A percentile compares a stretch with the other conserved stretches of the same genome.
phyloP scores from a whole-genome alignment of 2,113 vertebrate genomes.

The Actinemys pallida region DNA sequence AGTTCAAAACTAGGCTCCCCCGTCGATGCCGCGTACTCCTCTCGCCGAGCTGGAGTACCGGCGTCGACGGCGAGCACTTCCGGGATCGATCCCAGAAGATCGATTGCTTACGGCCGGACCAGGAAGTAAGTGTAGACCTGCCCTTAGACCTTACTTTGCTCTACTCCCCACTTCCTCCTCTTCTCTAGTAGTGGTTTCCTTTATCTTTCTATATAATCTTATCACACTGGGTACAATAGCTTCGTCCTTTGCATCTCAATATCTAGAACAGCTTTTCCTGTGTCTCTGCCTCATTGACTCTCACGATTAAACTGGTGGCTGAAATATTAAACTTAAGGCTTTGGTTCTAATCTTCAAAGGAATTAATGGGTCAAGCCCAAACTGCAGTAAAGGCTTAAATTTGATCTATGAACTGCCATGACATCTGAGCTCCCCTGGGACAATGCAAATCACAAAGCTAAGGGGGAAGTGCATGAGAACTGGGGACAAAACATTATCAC shows the following conservation, averaged over 20 bases:
- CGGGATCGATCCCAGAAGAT: no score
- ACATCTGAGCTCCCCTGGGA: slow-evolving; percentile 64
- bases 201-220: background rate
- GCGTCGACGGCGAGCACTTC: no score
- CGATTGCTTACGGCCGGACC: no score
- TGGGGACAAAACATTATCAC: slow-evolving; percentile 3
- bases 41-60: no score
- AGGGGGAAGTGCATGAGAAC: slow-evolving; percentile 19
- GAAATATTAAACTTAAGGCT: slow-evolving; percentile 65
- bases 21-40: no score
- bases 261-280: background rate
- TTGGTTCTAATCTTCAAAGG: slow-evolving; percentile 71
- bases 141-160: background rate
- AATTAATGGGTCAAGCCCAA: slow-evolving; percentile 61
- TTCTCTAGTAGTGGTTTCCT: background rate
- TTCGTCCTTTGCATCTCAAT: slow-evolving; percentile 8
- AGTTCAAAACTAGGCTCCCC: background rate
- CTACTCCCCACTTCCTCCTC: background rate
- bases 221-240: background rate
- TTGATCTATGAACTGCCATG: slow-evolving; percentile 60
- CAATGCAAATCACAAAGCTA: slow-evolving; percentile 27
- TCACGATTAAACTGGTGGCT: slow-evolving; percentile 55
- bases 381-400: slow-evolving; percentile 67
- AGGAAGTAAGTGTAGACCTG: no score
- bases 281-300: slow-evolving; percentile 57